Evolutionary conservation across 2,888 invertebrate species (phyloP), one percentile per base, ranked within the genome.

Genomic region (Lordiphosa andalusiaca): DNA sequence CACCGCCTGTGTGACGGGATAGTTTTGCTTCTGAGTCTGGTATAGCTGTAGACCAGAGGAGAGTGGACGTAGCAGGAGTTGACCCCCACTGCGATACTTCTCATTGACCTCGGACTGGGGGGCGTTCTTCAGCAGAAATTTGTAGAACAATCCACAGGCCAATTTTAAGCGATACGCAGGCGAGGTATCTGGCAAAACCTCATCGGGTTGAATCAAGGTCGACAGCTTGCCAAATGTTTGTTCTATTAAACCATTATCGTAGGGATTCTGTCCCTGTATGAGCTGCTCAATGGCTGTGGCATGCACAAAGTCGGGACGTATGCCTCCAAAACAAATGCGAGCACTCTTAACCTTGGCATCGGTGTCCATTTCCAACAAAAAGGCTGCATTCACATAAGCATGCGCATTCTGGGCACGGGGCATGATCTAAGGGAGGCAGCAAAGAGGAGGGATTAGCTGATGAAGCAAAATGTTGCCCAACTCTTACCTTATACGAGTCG

Each of bases 111-210:
- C 90, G 0, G 90, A 88, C 0, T 85, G 73, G 0, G 93, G 93
- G 25, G 92, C 91, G 25, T 93, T 87, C 44, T 90, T 91, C 37
- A 95, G 76, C 13, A 93, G 81, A 57, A 90, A 92, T 91, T 96
- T 96, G 87, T 96, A 97, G 81, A 96, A 93, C 13, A 97, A 89
- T 5, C 93, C 92, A 54, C 94, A 90, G 0, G 96, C 94, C 6
- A 97, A 89, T 4, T 90, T 90, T 75, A 93, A 93, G 25, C 95
- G 91, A 80, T 93, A 96, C 25, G 90, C 90, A 0, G 94, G 92
- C 0, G 93, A 91, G 0, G 94, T 92, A 77, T 95, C 94, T 0
- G 94, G 93, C 0, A 92, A 90, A n/a, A 91, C 88, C 12, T 91
- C 90, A 56, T 93, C 92, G 0, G 95, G 93, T 1, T 90, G 84